Evolutionary conservation across 2,888 invertebrate genomes (phyloP), one percentile per base, ranked within the genome.

Genomic region (Neoaliturus tenellus): DNA sequence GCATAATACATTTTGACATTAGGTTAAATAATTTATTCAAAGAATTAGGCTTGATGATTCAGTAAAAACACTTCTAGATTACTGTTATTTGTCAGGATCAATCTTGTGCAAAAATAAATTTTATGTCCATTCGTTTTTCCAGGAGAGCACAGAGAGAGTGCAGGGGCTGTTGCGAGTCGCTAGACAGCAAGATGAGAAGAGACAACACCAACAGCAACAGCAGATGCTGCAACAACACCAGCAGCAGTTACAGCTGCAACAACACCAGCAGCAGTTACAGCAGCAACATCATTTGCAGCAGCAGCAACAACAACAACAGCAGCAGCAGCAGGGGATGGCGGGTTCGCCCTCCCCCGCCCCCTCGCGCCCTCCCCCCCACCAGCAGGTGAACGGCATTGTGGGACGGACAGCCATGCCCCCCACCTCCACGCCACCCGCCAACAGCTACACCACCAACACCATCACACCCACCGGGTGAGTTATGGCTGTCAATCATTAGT

Each of bases 161-260:
- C 93, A 93, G 85, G 93, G 93, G 75, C 89, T 93, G 5, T 89
- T 93, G 23, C 90, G 92, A 4, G 90, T 92, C 85, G 91, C 92
- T 14, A 90, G 81, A 78, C 86, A 86, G 71, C 88, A 87, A 73
- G 87, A 87, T 51, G 87, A 88, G 73, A 85, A 86, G 58, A 84
- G 86, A 39, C 81, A 84, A 31, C 62, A 62, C 5, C 48, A 48
- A 48, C 48, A 48, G 10, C 85, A 75, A 28, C 85, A 84, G 82
- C 85, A 87, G 85, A 88, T 88, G 17, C 67, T 81, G 17, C 87
- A 87, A 39, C 86, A 86, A 48, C 87, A 87, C 0, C 86, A 83
- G 12, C 86, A 86, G n/a, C 87, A 87, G 55, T 69, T 82, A 51
- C 23, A 51, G 28, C 83, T 85, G 67, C 82, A 82, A 73, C 85